These are phyloP conservation scores for Ancistrus triradiatus DNA, from an alignment of 2,113 vertebrate species.

Conservation along the genomic window DNA sequence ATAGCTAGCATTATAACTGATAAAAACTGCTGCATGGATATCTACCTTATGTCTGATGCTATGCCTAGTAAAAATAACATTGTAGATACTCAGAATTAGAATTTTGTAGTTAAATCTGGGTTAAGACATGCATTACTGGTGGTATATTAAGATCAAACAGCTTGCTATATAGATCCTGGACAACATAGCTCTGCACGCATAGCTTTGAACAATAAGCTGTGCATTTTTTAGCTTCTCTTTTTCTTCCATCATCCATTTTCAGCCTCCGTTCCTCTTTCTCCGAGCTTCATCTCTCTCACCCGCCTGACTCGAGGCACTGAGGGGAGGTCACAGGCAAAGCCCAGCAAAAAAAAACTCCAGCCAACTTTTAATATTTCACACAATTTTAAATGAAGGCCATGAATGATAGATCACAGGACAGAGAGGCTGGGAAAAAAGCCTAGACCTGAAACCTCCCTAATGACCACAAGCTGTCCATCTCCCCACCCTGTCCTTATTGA, in stretches of 20 bases:
- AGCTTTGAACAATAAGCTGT: neutral
- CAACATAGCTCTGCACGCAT: neutral
- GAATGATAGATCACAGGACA: slow-evolving; percentile 73
- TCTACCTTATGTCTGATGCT: too few relatives aligned
- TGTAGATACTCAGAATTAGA: too few relatives aligned
- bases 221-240: slow-evolving; percentile 8
- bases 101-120: too few relatives aligned
- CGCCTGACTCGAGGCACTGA: slow-evolving; percentile 55
- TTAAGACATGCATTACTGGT: too few relatives aligned
- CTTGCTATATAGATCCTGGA: too few relatives aligned
- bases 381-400: slow-evolving; percentile 73
- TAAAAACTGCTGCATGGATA: too few relatives aligned
- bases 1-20: too few relatives aligned
- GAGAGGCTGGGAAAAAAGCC: slow-evolving; percentile 32
- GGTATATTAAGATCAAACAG: too few relatives aligned
- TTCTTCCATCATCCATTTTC: slow-evolving; percentile 9
- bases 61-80: too few relatives aligned
- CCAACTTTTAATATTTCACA: slow-evolving; percentile 75
- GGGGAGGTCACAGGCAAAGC: slow-evolving; percentile 61
- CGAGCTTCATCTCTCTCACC: slow-evolving; percentile 20
- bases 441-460: slow-evolving; percentile 61
- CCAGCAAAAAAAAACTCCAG: slow-evolving; percentile 63
- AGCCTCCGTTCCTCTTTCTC: slow-evolving; percentile 19
- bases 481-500: slow-evolving; percentile 45
- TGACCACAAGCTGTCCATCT: slow-evolving; percentile 67